phyloP scores from a whole-genome alignment of 1,140 invertebrate genomes.

The Leguminivora glycinivorella region DNA sequence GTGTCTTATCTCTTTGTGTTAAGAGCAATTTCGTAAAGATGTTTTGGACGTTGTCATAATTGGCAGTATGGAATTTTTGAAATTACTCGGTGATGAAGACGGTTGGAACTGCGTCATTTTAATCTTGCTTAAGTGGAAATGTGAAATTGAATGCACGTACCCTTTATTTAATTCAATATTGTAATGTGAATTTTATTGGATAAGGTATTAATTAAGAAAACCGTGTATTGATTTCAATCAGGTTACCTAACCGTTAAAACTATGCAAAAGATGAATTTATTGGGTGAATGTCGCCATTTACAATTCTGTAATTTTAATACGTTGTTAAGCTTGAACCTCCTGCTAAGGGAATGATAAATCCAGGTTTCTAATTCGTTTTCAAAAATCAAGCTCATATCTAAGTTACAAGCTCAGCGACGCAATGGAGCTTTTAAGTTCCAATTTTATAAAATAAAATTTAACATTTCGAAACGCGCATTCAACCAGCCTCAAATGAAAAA shows the following conservation, averaged over 20 bases:
- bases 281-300: too few species aligned
- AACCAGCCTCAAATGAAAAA: too few species aligned
- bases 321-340: too few species aligned
- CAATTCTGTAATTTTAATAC: too few species aligned
- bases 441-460: too few species aligned
- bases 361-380: too few species aligned
- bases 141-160: background rate
- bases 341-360: too few species aligned
- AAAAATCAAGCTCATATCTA: too few species aligned
- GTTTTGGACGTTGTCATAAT: slow-evolving; percentile 6
- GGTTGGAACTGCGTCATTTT: background rate
- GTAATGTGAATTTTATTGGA: background rate
- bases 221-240: background rate
- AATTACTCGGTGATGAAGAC: background rate
- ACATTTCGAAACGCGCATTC: too few species aligned
- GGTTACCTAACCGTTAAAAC: background rate
- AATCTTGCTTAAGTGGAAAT: background rate
- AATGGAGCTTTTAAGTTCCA: too few species aligned
- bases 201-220: background rate
- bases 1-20: background rate
- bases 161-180: background rate
- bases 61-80: background rate
- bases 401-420: too few species aligned
- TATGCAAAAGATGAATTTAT: too few species aligned
- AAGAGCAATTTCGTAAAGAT: background rate